Evolutionary conservation across 2,888 invertebrate species (phyloP).

Genomic region (Lepeophtheirus nordmannii): DNA sequence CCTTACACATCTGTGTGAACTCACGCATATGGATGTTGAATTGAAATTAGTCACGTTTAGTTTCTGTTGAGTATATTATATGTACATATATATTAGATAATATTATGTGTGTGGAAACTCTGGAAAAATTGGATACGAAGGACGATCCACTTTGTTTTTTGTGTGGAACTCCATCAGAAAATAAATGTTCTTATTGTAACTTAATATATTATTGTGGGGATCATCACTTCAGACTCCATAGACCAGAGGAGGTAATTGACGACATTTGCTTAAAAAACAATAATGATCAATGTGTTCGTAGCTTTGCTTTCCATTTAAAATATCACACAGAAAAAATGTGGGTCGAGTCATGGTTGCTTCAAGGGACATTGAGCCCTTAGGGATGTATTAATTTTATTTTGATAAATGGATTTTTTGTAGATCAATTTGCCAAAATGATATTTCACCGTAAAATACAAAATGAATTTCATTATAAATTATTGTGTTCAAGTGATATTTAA

Average conservation of each 20-base stretch:
- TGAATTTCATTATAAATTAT: too few species aligned
- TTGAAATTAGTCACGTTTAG: too few species aligned
- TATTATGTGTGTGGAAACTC: neutral
- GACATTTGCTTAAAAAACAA: neutral
- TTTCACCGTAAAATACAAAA: too few species aligned
- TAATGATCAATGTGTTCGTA: neutral
- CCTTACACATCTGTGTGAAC: too few species aligned
- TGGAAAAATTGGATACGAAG: too few species aligned
- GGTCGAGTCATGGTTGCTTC: conserved; percentile 19
- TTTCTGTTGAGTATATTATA: neutral
- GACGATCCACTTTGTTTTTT: neutral
- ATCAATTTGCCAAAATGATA: too few species aligned
- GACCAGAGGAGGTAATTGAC: conserved; percentile 7
- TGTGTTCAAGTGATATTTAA: too few species aligned
- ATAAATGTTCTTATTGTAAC: conserved; percentile 1
- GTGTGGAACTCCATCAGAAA: neutral
- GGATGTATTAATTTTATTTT: neutral
- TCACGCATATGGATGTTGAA: neutral
- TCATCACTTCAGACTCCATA: conserved; percentile 4
- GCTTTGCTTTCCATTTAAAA: conserved; percentile 17
- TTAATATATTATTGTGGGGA: neutral
- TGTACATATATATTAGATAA: neutral
- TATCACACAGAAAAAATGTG: neutral
- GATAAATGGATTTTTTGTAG: too few species aligned
- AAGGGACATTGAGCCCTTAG: conserved; percentile 15